These are phyloP conservation scores for Zophobas morio DNA, from an alignment of 1,140 invertebrate species.

Conservation along the genomic window DNA sequence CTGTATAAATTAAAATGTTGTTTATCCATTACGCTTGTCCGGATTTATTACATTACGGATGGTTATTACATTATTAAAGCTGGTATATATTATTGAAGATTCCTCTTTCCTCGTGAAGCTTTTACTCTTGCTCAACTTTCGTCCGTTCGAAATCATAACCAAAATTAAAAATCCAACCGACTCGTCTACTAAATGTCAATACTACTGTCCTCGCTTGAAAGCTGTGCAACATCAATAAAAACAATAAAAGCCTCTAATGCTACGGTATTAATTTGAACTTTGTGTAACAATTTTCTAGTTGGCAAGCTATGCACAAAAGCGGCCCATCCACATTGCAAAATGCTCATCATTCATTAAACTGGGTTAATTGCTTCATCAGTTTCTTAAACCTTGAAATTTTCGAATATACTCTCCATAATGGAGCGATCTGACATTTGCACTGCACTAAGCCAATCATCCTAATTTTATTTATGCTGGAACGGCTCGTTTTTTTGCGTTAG, in stretches of 20 bases:
- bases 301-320: constrained; percentile 42
- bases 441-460: constrained; percentile 30
- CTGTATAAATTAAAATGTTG: no score
- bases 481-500: constrained; percentile 23
- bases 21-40: no score
- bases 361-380: constrained; percentile 49
- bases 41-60: no score
- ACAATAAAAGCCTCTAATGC: not conserved
- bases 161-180: not conserved
- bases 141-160: constrained; percentile 2
- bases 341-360: constrained; percentile 47
- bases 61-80: no score
- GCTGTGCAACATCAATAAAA: not conserved
- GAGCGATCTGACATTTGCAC: constrained; percentile 44
- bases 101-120: no score
- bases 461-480: constrained; percentile 27
- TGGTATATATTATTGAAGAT: no score
- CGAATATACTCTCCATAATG: constrained; percentile 47
- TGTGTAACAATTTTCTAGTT: constrained; percentile 45
- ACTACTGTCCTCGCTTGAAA: not conserved
- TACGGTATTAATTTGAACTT: constrained; percentile 24
- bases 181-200: no score
- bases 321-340: constrained; percentile 42
- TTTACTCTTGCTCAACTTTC: no score
- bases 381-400: constrained; percentile 50